Percentiles rank a stretch among this genome's conserved stretches.
Evolutionary conservation across 2,113 vertebrate species (phyloP).

Genomic region (Haemorhous mexicanus): DNA sequence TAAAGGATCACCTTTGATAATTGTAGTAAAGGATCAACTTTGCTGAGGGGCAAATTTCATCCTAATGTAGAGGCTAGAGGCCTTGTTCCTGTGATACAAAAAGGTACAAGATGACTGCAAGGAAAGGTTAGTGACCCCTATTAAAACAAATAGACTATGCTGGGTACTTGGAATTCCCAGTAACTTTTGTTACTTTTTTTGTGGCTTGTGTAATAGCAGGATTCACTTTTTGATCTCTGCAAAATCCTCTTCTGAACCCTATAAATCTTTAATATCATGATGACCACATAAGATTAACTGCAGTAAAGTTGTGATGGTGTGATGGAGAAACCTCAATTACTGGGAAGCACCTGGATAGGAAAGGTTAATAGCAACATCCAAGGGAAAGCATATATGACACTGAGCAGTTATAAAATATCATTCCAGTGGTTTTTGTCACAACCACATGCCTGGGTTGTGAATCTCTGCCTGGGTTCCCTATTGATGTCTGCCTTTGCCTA

Average conservation of each 20-base stretch:
- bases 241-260: background rate
- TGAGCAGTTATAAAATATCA: background rate
- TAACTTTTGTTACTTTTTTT: background rate
- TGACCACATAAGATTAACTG: background rate
- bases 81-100: background rate
- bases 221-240: background rate
- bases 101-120: background rate
- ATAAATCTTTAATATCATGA: background rate
- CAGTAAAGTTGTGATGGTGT: background rate
- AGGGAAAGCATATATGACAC: background rate
- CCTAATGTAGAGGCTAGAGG: background rate
- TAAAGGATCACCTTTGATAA: background rate
- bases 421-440: background rate
- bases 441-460: background rate
- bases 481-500: background rate
- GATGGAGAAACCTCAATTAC: background rate
- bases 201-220: background rate
- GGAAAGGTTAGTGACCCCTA: background rate
- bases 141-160: slow-evolving; percentile 8
- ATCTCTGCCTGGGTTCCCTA: background rate
- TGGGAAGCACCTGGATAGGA: background rate
- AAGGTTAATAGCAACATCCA: background rate
- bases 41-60: background rate
- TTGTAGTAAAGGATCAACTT: background rate
- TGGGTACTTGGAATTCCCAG: slow-evolving; percentile 5